These are phyloP conservation scores for Amblyraja radiata DNA, from an alignment of 2,797 vertebrate genomes.

Conservation along the genomic window DNA sequence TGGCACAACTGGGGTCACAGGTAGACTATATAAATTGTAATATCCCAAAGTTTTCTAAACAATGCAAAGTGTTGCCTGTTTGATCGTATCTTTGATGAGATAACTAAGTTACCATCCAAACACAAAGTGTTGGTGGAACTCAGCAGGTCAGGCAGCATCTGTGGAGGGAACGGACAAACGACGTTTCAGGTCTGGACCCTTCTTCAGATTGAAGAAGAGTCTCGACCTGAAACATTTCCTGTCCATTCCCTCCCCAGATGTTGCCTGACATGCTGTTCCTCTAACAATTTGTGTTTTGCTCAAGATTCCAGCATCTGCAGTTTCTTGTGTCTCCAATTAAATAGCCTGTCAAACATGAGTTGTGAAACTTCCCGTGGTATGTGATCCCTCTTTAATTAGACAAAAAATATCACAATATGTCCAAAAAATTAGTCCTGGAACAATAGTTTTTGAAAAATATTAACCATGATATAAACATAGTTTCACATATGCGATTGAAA, in stretches of 20 bases:
- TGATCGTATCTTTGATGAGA: neutral
- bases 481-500: neutral
- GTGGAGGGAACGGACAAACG: too few relatives aligned
- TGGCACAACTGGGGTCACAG: constrained; percentile 49
- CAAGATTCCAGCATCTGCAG: too few relatives aligned
- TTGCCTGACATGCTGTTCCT: too few relatives aligned
- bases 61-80: neutral
- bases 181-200: too few relatives aligned
- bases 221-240: too few relatives aligned
- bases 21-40: constrained; percentile 23
- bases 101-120: neutral
- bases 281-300: too few relatives aligned
- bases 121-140: too few relatives aligned
- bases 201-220: too few relatives aligned
- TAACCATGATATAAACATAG: neutral
- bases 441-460: neutral
- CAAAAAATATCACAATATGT: neutral
- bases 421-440: neutral
- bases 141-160: too few relatives aligned
- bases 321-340: too few relatives aligned
- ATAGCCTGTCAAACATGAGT: neutral
- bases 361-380: neutral
- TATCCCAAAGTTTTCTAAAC: constrained; percentile 25
- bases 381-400: neutral
- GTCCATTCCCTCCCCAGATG: too few relatives aligned